Evolutionary conservation across 2,888 invertebrate genomes (phyloP).

Genomic region (Philhelius pedissequus): DNA sequence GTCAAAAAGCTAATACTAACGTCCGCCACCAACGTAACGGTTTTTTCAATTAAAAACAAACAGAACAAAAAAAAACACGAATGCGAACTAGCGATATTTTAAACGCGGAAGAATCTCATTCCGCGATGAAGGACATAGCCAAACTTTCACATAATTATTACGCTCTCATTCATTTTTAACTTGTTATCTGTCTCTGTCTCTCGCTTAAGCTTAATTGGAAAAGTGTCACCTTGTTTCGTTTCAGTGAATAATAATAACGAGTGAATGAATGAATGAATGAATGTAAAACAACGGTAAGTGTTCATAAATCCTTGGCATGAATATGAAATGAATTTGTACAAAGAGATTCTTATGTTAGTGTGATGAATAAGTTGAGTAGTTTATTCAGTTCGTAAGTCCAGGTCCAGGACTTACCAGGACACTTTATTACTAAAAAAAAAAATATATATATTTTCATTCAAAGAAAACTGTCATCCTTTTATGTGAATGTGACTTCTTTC

Average conservation of each 20-base stretch:
- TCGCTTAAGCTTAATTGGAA: constrained; percentile 14
- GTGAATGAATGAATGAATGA: constrained; percentile 8
- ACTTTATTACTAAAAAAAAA: background rate
- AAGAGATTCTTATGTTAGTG: background rate
- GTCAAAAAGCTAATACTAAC: constrained; percentile 11
- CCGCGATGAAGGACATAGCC: background rate
- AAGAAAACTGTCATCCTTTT: constrained; percentile 36
- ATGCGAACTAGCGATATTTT: background rate
- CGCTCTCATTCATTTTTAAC: background rate
- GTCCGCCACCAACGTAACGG: background rate
- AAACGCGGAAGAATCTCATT: background rate
- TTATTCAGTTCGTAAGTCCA: background rate
- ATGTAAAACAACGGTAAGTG: constrained; percentile 45
- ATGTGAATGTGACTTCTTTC: constrained; percentile 34
- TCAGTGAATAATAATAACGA: constrained; percentile 14
- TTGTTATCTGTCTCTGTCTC: background rate
- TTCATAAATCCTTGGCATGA: constrained; percentile 39
- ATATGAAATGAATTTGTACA: constrained; percentile 8
- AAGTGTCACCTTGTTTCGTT: background rate
- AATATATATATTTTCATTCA: background rate
- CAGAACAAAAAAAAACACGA: too few relatives aligned
- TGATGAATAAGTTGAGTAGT: constrained; percentile 19
- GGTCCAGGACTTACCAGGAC: background rate
- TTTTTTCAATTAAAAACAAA: background rate
- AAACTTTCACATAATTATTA: constrained; percentile 1